Base-by-base conservation (phyloP, 2,888 invertebrate species). In the Endomychus coccineus region DNA sequence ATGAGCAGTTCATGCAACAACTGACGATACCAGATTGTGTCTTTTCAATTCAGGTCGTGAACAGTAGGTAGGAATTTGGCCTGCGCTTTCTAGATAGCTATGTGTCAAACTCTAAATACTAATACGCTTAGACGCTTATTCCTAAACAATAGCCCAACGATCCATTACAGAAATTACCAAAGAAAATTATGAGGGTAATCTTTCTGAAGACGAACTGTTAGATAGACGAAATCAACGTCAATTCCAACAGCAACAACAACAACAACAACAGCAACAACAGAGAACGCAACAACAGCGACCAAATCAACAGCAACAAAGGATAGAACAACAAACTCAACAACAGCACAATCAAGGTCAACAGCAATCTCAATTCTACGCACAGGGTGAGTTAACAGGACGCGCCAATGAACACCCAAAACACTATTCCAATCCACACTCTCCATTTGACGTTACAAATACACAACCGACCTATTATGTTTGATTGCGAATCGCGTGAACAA, bases 101-200 rank as follows among this genome's bases (percentile, higher is more conserved):
- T 50, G 52, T 57, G 57, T 55, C 50, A 50, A 47, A 27, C 36
- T 47, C 50, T 45, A 51, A 53, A 44, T 46, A 54, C 53, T 52
- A 56, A 55, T 45, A 17, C 28, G 45, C 44, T 47, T 45, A 49
- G 50, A 41, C 45, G 45, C 43, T 47, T 43, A 34, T 48, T 48
- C 33, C 45, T 48, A 45, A 58, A 59, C 51, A 55, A 55, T 62
- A 64, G 65, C 64, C 43, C 62, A 62, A 55, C 65, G 65, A 51
- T 62, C 64, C 59, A 52, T 59, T 59, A 65, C 73, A 71, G 85
- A 86, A 75, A 85, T 87, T 67, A 84, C 83, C 62, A 85, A 85
- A 75, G 86, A 87, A 59, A 75, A 78, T 63, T 80, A 80, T 40
- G 73, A 74, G 50, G 75, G 67, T 31, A 74, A 79, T 70, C 74